Conservation (phyloP, 2,113 vertebrate genomes). For the Deroptyus accipitrinus region DNA sequence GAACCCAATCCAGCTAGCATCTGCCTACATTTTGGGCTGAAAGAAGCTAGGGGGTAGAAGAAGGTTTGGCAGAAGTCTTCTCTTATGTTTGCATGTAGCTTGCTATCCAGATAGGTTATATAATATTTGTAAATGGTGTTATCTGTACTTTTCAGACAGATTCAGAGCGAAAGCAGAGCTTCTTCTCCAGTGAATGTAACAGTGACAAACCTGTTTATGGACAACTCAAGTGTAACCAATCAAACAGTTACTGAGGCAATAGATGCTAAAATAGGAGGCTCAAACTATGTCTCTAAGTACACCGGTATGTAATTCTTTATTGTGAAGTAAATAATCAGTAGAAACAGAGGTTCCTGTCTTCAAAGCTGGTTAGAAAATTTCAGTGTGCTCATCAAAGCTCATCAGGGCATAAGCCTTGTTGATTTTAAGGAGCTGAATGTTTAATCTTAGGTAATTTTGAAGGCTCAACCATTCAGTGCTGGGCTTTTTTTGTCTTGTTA, state of each 20-base stretch:
- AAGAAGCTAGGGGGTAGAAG: neutral
- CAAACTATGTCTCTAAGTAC: accelerated
- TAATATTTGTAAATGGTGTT: neutral
- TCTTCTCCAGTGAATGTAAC: accelerated
- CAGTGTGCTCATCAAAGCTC: neutral
- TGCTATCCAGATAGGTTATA: neutral
- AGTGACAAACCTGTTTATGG: slow-evolving; percentile 25
- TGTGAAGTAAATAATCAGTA: neutral
- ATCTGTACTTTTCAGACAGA: neutral
- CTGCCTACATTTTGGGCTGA: neutral
- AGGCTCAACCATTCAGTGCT: neutral
- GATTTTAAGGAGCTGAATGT: neutral
- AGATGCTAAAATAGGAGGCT: accelerated
- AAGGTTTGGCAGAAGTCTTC: neutral
- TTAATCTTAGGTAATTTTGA: neutral
- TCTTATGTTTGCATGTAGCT: neutral
- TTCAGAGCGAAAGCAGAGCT: accelerated
- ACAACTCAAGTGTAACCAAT: accelerated
- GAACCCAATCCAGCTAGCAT: neutral
- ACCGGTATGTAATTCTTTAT: neutral
- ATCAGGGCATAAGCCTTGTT: neutral
- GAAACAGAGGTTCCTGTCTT: neutral
- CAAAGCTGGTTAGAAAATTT: neutral
- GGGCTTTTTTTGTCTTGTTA: neutral
- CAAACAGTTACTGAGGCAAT: accelerated